phyloP scores from a whole-genome alignment of 2,113 vertebrate species.

The Cottus gobio region DNA sequence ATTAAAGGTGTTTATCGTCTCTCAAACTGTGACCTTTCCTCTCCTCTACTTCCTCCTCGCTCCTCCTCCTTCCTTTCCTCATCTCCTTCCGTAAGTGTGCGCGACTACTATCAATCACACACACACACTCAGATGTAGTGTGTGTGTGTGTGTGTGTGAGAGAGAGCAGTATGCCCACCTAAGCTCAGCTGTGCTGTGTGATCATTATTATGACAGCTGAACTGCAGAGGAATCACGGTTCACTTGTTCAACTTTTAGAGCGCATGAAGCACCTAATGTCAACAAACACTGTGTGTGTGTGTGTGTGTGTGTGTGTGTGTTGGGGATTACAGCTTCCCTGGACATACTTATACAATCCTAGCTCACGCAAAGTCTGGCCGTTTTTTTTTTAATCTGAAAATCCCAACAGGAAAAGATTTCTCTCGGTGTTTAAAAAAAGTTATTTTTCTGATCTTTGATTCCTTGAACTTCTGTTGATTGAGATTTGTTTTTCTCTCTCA shows the following conservation, averaged over 20 bases:
- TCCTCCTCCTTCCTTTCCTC: neutral
- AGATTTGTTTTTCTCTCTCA: neutral
- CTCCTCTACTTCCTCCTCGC: neutral
- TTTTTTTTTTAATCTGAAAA: constrained; percentile 66
- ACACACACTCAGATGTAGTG: neutral
- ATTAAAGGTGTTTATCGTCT: neutral
- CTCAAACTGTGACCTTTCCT: too few relatives aligned
- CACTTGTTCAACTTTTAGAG: constrained; percentile 77
- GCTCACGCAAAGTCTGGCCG: constrained; percentile 49
- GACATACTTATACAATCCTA: constrained; percentile 65
- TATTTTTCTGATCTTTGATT: constrained; percentile 10
- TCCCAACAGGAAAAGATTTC: constrained; percentile 47
- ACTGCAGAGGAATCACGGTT: constrained; percentile 75
- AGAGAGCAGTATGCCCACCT: constrained; percentile 38
- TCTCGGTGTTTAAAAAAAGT: neutral
- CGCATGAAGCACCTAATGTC: constrained; percentile 74
- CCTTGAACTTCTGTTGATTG: neutral
- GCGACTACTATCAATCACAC: constrained; percentile 41
- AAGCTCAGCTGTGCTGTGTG: constrained; percentile 70
- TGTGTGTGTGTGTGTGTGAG: constrained; percentile 33
- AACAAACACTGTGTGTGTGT: constrained; percentile 56
- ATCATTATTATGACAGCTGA: constrained; percentile 80
- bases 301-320: constrained; percentile 30
- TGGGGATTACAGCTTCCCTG: constrained; percentile 62
- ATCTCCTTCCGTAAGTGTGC: constrained; percentile 10